Percentiles rank a stretch among this genome's conserved stretches.
These are phyloP conservation scores for Deroplatys truncata DNA, from an alignment of 2,888 invertebrate genomes.

Conservation along the genomic window DNA sequence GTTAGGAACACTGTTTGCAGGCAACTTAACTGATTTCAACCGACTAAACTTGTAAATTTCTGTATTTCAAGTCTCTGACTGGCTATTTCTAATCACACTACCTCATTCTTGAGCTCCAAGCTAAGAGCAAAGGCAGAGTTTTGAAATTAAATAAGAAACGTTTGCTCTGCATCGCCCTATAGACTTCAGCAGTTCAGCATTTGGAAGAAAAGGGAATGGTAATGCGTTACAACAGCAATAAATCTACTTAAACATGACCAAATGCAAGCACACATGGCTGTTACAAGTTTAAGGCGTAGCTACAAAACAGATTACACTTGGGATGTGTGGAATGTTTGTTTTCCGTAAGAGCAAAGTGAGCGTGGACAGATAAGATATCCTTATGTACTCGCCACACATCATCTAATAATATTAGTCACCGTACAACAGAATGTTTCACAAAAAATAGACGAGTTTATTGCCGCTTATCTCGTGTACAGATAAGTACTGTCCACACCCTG, in stretches of 20 bases:
- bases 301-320: neutral
- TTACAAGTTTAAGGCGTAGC: neutral
- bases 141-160: too few relatives aligned
- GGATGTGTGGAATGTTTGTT: neutral
- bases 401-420: neutral
- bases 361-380: neutral
- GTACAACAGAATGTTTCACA: neutral
- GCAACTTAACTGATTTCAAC: too few relatives aligned
- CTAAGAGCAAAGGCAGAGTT: too few relatives aligned
- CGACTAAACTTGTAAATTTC: too few relatives aligned
- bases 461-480: neutral
- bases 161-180: too few relatives aligned
- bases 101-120: too few relatives aligned
- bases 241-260: neutral
- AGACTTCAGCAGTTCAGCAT: too few relatives aligned
- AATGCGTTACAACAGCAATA: neutral
- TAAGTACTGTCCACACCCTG: neutral
- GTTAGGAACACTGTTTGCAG: too few relatives aligned
- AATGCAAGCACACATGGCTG: neutral
- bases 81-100: too few relatives aligned
- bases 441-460: neutral
- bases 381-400: neutral
- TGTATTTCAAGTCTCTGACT: too few relatives aligned
- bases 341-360: neutral
- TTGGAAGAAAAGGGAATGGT: neutral